Percentiles rank a stretch among this genome's conserved stretches.
Evolutionary conservation across 2,797 vertebrate species (phyloP).

Genomic region (Threskiornis aethiopicus): DNA sequence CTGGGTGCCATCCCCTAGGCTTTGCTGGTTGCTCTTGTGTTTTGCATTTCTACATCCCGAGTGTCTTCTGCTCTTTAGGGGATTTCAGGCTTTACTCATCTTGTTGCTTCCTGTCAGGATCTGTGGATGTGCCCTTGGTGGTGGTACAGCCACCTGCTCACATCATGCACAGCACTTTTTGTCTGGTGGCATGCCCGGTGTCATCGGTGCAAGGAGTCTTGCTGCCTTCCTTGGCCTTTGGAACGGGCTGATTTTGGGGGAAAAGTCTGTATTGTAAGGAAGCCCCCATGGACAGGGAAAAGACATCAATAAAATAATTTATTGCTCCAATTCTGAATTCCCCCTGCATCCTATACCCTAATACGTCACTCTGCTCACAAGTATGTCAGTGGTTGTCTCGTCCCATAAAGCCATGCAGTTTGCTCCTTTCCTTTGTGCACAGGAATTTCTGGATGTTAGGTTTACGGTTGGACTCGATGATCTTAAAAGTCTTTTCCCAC

Average conservation of each 20-base stretch:
- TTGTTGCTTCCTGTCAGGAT: neutral
- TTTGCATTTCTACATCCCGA: neutral
- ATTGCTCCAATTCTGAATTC: neutral
- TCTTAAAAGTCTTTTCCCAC: neutral
- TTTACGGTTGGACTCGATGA: neutral
- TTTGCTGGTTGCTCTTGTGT: neutral
- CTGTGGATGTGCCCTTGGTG: neutral
- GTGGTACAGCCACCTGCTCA: neutral
- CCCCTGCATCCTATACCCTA: neutral
- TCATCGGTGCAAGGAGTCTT: neutral
- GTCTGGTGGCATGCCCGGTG: accelerated
- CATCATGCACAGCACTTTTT: accelerated
- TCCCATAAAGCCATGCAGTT: neutral
- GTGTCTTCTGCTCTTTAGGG: neutral
- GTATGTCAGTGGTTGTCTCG: neutral
- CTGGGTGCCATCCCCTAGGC: neutral
- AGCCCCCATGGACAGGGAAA: neutral
- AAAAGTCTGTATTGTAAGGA: neutral
- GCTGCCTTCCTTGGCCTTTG: neutral
- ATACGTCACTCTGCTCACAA: neutral
- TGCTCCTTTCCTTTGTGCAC: neutral
- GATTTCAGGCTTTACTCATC: neutral
- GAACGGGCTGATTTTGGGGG: neutral
- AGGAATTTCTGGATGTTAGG: neutral
- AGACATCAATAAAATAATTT: neutral